Percentiles rank a stretch among this genome's conserved stretches.
phyloP scores from a whole-genome alignment of 1,140 invertebrate species.

The Drosophila athabasca region DNA sequence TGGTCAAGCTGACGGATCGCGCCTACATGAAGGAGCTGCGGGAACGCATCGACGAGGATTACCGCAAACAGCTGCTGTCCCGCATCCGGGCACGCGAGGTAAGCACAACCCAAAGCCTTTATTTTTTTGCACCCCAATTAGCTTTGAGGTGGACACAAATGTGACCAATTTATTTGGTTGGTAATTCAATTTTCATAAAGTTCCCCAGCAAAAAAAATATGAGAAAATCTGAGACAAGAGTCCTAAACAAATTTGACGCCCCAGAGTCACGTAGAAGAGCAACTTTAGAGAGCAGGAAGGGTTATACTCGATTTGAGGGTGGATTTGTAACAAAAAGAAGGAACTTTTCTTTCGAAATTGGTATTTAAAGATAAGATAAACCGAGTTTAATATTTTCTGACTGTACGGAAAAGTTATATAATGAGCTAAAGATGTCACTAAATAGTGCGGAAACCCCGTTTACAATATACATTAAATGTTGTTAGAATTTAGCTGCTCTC shows the following conservation, averaged over 20 bases:
- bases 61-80: conserved; percentile 85
- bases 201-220: conserved; percentile 8
- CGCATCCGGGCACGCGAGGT: conserved; percentile 86
- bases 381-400: no score
- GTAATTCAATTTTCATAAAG: conserved; percentile 72
- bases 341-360: no score
- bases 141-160: conserved; percentile 52
- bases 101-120: conserved; percentile 35
- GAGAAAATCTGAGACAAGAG: conserved; percentile 18
- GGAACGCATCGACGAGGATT: conserved; percentile 85
- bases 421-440: no score
- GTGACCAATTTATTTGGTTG: conserved; percentile 62
- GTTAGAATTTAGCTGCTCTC: no score
- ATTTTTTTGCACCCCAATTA: conserved; percentile 24
- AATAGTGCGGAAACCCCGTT: no score
- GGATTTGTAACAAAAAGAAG: no score
- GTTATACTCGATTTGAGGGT: neutral
- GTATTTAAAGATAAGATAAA: no score
- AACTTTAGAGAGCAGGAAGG: neutral
- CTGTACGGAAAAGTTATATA: no score
- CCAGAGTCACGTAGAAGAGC: conserved; percentile 52
- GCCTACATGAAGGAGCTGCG: conserved; percentile 87
- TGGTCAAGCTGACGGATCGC: conserved; percentile 87
- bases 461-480: no score
- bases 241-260: conserved; percentile 57